Percentiles rank a stretch among this genome's conserved stretches.
These are phyloP conservation scores for Mus caroli DNA, from an alignment of 2,797 vertebrate species.

Conservation along the genomic window DNA sequence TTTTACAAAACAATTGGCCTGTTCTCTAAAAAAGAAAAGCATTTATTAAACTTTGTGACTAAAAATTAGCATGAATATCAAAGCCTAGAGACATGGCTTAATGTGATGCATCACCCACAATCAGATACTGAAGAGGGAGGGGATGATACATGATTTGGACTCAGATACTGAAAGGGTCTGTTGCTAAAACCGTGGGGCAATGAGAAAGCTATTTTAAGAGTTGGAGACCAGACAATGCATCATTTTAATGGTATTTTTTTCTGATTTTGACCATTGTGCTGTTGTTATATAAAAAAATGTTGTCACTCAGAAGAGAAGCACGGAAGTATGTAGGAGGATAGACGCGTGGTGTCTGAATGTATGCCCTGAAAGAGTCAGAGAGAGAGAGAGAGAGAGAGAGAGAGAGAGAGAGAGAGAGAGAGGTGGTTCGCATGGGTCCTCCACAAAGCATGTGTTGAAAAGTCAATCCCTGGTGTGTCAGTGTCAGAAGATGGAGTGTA, in stretches of 20 bases:
- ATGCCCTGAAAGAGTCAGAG: not conserved
- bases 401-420: not conserved
- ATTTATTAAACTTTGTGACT: constrained; percentile 1
- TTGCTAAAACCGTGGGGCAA: not conserved
- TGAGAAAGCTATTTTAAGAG: constrained; percentile 24
- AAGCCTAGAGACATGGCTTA: constrained; percentile 10
- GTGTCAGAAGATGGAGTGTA: not conserved
- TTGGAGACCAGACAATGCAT: not conserved
- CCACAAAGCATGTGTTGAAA: not conserved
- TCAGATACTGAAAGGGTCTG: not conserved
- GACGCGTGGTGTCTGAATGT: not conserved
- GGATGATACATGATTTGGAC: not conserved
- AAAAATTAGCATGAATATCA: not conserved
- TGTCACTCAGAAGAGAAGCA: constrained; percentile 46
- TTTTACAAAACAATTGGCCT: constrained; percentile 6
- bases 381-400: too few species aligned
- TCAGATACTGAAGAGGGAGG: not conserved
- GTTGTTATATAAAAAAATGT: constrained; percentile 6
- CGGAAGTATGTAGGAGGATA: not conserved
- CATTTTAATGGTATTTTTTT: constrained; percentile 7
- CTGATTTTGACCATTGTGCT: constrained; percentile 14
- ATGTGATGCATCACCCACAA: not conserved
- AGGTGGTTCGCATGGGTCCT: not conserved
- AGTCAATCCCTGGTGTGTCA: not conserved
- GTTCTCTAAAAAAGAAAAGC: constrained; percentile 24